These are phyloP conservation scores for Dynastes hyllus DNA, from an alignment of 2,888 invertebrate genomes.

Conservation along the genomic window DNA sequence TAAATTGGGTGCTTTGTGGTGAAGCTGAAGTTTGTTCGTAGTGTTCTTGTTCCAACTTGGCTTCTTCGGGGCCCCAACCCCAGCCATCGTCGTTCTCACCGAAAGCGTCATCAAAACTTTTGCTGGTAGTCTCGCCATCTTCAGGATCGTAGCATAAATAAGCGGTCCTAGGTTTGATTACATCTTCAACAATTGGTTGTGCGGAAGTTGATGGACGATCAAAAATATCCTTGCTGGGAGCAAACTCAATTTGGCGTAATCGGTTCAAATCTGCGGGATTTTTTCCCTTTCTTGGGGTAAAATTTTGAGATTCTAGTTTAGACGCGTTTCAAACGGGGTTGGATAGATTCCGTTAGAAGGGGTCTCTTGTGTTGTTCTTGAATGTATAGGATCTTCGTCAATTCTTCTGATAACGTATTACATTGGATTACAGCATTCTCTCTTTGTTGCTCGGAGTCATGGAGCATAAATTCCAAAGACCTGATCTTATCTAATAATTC, in stretches of 20 bases:
- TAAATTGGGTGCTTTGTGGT: slow-evolving; percentile 62
- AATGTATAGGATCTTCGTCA: slow-evolving; percentile 65
- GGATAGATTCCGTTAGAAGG: background rate
- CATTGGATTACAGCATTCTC: slow-evolving; percentile 67
- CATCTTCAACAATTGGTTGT: slow-evolving; percentile 60
- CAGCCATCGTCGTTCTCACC: slow-evolving; percentile 75
- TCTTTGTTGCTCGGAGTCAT: slow-evolving; percentile 68
- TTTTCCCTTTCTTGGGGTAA: slow-evolving; percentile 41
- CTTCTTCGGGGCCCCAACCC: slow-evolving; percentile 77
- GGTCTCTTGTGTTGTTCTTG: slow-evolving; percentile 54
- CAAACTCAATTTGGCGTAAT: slow-evolving; percentile 57
- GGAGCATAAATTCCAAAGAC: slow-evolving; percentile 69
- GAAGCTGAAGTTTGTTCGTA: slow-evolving; percentile 61
- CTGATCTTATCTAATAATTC: slow-evolving; percentile 67
- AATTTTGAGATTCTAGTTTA: slow-evolving; percentile 54
- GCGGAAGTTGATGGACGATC: slow-evolving; percentile 52
- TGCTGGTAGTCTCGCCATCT: slow-evolving; percentile 56
- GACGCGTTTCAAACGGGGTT: background rate
- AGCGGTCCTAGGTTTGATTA: slow-evolving; percentile 61
- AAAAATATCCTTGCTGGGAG: slow-evolving; percentile 51
- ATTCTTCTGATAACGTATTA: slow-evolving; percentile 67
- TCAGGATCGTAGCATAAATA: slow-evolving; percentile 65
- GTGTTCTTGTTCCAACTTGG: slow-evolving; percentile 72
- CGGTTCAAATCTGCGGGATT: slow-evolving; percentile 50
- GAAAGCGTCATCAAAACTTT: slow-evolving; percentile 53